A percentile compares a stretch with the other conserved stretches of the same genome.
These are phyloP conservation scores for Pheucticus melanocephalus DNA, from an alignment of 2,113 vertebrate genomes.

Conservation along the genomic window DNA sequence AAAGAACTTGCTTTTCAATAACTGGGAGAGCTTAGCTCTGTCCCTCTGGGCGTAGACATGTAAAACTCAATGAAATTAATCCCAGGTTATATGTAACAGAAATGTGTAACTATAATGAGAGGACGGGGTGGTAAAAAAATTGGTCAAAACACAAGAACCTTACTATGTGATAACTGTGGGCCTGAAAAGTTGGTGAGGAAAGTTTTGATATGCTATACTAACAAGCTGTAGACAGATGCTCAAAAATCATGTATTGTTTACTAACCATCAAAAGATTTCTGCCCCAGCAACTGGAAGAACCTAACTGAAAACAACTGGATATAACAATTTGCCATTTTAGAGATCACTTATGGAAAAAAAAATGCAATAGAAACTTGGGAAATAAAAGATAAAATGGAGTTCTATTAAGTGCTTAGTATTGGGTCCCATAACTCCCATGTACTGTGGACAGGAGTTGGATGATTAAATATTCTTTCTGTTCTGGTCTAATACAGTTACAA, in stretches of 20 bases:
- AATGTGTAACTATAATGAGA: background rate
- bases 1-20: background rate
- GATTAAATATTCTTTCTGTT: background rate
- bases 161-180: background rate
- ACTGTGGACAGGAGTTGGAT: background rate
- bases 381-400: background rate
- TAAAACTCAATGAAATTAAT: background rate
- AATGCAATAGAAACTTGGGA: background rate
- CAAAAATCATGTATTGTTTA: background rate
- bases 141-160: background rate
- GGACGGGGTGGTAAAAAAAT: background rate
- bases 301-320: background rate
- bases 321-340: background rate
- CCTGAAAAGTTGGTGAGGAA: background rate
- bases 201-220: background rate
- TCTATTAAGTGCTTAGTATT: background rate
- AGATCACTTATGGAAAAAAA: background rate
- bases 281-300: background rate
- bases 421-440: background rate
- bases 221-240: background rate
- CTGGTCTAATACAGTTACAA: background rate
- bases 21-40: background rate
- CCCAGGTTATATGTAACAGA: background rate
- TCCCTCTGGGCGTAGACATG: background rate
- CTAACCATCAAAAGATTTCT: background rate